Percentiles rank a stretch among this genome's conserved stretches.
These are phyloP conservation scores for Aphelenchoides fujianensis DNA, from an alignment of 1,140 invertebrate species.

Conservation along the genomic window DNA sequence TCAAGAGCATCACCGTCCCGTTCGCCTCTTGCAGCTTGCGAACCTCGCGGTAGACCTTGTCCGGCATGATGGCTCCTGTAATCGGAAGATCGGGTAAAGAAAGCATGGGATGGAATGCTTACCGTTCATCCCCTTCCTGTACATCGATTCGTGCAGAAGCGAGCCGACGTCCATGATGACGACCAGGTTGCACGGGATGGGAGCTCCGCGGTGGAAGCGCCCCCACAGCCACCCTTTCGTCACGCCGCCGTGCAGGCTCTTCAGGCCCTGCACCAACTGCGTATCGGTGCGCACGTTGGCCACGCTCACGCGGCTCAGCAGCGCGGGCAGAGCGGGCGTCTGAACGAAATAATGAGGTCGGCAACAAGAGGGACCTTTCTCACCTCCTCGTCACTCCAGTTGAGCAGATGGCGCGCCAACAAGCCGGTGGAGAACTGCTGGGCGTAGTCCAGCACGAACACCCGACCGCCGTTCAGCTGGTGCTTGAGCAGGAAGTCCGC, in stretches of 20 bases:
- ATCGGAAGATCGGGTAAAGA: no score
- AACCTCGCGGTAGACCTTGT: not conserved
- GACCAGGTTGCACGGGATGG: not conserved
- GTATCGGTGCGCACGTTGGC: no score
- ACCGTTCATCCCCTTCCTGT: no score
- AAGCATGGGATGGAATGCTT: no score
- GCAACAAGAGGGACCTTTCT: no score
- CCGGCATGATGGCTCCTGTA: no score
- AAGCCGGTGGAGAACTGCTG: not conserved
- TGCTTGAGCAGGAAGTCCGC: not conserved
- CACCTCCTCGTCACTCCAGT: not conserved
- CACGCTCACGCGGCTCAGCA: no score
- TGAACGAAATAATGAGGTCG: no score
- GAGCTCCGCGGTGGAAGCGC: not conserved
- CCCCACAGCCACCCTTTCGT: not conserved
- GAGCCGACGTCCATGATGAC: conserved; percentile 20
- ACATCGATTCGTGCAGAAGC: not conserved
- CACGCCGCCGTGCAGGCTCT: not conserved
- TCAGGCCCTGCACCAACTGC: no score
- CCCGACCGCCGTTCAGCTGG: not conserved
- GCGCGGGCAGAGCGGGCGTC: no score
- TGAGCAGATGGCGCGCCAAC: not conserved
- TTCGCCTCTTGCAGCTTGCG: not conserved
- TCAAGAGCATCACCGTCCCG: not conserved
- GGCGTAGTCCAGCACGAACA: conserved; percentile 12